phyloP scores from a whole-genome alignment of 1,140 invertebrate genomes.

The Helicoverpa armigera region DNA sequence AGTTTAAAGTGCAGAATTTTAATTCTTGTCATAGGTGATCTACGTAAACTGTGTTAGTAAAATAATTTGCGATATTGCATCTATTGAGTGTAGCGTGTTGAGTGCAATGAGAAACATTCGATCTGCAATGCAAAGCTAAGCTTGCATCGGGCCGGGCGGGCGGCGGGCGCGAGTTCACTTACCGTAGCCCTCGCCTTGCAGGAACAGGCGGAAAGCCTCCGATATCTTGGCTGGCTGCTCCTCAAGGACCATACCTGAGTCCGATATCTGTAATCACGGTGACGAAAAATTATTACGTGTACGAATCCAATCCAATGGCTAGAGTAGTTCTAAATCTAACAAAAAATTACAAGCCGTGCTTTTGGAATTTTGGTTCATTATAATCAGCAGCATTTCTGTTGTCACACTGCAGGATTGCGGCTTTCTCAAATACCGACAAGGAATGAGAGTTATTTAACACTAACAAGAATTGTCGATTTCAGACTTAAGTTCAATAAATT shows the following conservation, averaged over 20 bases:
- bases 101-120: conserved; percentile 40
- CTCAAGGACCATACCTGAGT: conserved; percentile 99
- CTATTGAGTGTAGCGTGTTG: conserved; percentile 45
- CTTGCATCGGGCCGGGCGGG: conserved; percentile 36
- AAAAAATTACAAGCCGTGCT: too few relatives aligned
- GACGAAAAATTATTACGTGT: background rate
- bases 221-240: conserved; percentile 99
- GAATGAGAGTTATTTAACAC: too few relatives aligned
- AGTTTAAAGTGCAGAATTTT: too few relatives aligned
- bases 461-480: too few relatives aligned
- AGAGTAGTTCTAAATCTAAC: too few relatives aligned
- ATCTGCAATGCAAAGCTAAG: conserved; percentile 50
- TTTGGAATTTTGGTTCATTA: too few relatives aligned
- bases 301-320: background rate
- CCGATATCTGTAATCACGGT: conserved; percentile 95
- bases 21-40: background rate
- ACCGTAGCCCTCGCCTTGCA: conserved; percentile 98
- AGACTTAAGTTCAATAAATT: too few relatives aligned
- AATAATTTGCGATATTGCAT: conserved; percentile 35
- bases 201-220: conserved; percentile 98
- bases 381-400: too few relatives aligned
- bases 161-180: conserved; percentile 60
- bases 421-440: too few relatives aligned
- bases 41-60: background rate
- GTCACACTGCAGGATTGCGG: too few relatives aligned